A percentile compares a stretch with the other conserved stretches of the same genome.
These are phyloP conservation scores for Papilio glaucus DNA, from an alignment of 1,140 invertebrate species.

Conservation along the genomic window DNA sequence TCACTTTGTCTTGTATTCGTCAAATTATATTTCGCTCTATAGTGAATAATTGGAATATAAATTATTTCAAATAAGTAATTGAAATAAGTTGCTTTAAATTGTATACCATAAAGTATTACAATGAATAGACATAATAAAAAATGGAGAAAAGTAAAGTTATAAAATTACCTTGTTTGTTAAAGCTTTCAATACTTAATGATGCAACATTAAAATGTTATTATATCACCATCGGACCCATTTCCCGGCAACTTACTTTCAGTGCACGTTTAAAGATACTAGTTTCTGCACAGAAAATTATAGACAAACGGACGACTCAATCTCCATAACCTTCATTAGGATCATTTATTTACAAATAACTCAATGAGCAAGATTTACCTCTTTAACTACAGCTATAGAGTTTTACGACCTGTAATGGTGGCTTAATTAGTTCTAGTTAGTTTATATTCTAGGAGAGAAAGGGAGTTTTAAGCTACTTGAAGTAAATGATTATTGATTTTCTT, in stretches of 20 bases:
- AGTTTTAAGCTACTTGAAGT: neutral
- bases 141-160: neutral
- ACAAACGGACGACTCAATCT: constrained; percentile 46
- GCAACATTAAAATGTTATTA: constrained; percentile 22
- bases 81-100: neutral
- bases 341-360: constrained; percentile 63
- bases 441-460: neutral
- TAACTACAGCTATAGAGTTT: constrained; percentile 48
- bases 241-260: constrained; percentile 19
- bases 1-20: no score
- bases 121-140: neutral
- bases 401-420: constrained; percentile 55
- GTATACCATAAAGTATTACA: neutral
- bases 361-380: constrained; percentile 59
- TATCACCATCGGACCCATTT: constrained; percentile 12
- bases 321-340: constrained; percentile 47
- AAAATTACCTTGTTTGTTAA: constrained; percentile 7
- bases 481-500: neutral
- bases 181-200: constrained; percentile 21
- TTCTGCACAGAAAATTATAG: constrained; percentile 50
- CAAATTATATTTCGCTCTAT: no score
- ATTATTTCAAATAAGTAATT: neutral
- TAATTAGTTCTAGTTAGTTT: constrained; percentile 50
- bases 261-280: constrained; percentile 23
- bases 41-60: no score